These are phyloP conservation scores for Phragmatobia fuliginosa DNA, from an alignment of 2,888 invertebrate genomes.

Conservation along the genomic window DNA sequence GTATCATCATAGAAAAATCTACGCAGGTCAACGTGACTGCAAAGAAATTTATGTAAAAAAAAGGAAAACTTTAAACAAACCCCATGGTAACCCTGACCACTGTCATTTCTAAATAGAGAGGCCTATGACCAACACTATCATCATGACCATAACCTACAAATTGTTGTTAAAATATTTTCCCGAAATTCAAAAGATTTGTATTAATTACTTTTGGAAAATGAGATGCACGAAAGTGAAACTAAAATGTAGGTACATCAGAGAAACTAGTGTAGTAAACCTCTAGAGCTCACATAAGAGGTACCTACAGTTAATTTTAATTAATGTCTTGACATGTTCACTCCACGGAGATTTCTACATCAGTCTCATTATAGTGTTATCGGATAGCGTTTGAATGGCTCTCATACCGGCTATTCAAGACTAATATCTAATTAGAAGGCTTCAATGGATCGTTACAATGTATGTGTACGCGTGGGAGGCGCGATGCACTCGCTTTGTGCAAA, in stretches of 20 bases:
- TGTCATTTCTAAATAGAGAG: too few species aligned
- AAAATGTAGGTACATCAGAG: neutral
- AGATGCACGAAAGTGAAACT: neutral
- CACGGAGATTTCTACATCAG: conserved; percentile 57
- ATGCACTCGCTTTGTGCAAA: conserved; percentile 51
- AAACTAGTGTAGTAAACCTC: neutral
- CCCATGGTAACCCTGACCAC: too few species aligned
- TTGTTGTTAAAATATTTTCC: too few species aligned
- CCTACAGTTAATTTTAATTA: conserved; percentile 50
- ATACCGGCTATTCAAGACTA: conserved; percentile 68
- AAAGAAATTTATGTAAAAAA: too few species aligned
- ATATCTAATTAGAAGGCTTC: conserved; percentile 75
- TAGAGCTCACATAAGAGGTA: conserved; percentile 13
- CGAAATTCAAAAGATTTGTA: neutral
- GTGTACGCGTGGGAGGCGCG: conserved; percentile 59
- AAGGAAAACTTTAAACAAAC: too few species aligned
- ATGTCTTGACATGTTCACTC: conserved; percentile 59
- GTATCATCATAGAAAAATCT: too few species aligned
- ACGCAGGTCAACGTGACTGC: too few species aligned
- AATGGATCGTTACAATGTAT: conserved; percentile 74
- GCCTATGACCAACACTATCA: too few species aligned
- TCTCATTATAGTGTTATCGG: conserved; percentile 75
- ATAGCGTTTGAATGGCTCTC: conserved; percentile 77
- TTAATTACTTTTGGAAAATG: neutral
- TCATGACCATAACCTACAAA: too few species aligned